Evolutionary conservation across 1,140 invertebrate genomes (phyloP).

Genomic region (Drosophila santomea): DNA sequence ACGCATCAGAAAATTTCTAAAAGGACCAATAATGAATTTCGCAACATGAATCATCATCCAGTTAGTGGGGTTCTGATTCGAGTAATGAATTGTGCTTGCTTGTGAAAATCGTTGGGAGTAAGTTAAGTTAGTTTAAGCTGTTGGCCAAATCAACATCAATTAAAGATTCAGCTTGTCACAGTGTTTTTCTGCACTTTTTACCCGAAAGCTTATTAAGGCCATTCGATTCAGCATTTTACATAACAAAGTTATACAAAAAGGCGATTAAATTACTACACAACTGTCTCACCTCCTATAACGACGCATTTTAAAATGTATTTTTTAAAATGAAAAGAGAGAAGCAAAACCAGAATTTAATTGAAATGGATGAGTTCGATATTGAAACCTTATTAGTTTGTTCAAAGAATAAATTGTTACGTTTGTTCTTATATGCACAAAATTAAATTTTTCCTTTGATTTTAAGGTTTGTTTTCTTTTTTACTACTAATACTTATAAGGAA

Average conservation of each 20-base stretch:
- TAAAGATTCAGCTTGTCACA: background rate
- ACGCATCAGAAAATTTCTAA: background rate
- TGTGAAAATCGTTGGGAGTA: background rate
- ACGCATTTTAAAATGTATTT: background rate
- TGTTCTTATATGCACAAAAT: too few relatives aligned
- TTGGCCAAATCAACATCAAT: background rate
- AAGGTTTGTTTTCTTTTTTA: too few relatives aligned
- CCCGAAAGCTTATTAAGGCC: background rate
- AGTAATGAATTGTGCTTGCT: background rate
- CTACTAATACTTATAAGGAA: too few relatives aligned
- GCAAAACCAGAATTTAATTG: background rate
- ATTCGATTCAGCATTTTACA: background rate
- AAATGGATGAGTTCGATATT: background rate
- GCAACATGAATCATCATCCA: constrained; percentile 41
- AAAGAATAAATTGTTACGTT: background rate
- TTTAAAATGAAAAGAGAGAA: background rate
- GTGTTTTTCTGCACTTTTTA: background rate
- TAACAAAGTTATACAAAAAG: background rate
- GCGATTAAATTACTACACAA: background rate
- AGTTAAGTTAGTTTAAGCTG: constrained; percentile 16
- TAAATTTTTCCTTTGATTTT: too few relatives aligned
- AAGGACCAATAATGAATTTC: constrained; percentile 26
- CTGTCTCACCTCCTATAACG: background rate
- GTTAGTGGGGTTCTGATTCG: constrained; percentile 14
- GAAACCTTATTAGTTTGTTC: too few relatives aligned